Base-by-base conservation (phyloP, 2,113 vertebrate genomes). In the Connochaetes taurinus region DNA sequence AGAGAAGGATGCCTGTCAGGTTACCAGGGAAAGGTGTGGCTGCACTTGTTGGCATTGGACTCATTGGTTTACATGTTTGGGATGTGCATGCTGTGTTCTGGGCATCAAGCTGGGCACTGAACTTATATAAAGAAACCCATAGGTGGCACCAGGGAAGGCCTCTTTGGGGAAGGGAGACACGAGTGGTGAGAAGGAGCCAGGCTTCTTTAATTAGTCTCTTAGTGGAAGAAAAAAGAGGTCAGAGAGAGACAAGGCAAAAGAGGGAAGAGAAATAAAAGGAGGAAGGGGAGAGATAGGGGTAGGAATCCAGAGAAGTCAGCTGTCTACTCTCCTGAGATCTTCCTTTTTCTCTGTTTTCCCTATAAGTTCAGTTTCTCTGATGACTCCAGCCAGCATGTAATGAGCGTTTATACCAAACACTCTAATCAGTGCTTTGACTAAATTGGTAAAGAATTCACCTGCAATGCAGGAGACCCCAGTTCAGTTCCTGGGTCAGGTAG, bases 31-130 rank as follows among this genome's bases (percentile, higher is more conserved):
- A 78, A 71, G 82, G 29, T 31, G 7, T 6, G 29, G 55, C 3
- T 0, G 0, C 6, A 57, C 2, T 0, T 1, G 5, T 12, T 8
- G 17, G 40, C 31, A 10, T 43, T 16, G 4, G 55, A 17, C 45
- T 43, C 19, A 7, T 6, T 33, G 78, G 14, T 74, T 90, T 27
- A 16, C 10, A 2, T 25, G 52, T 58, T 40, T 6, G 21, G 10
- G 43, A 31, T 33, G n/a, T 47, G 25, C 81, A 53, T 78, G 1
- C 52, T 53, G 21, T 7, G 23, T 84, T 60, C 60, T 19, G 19
- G 31, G 60, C 10, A 31, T 8, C 3, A 27, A 45, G 40, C 6
- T 40, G 19, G 23, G 27, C 10, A 17, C 29, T 47, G 50, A 45
- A 5, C 60, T 19, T 15, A 3, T 36, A 13, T 14, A 45, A 40